Conservation (phyloP, 2,113 vertebrate genomes). For the Sterna hirundo region DNA sequence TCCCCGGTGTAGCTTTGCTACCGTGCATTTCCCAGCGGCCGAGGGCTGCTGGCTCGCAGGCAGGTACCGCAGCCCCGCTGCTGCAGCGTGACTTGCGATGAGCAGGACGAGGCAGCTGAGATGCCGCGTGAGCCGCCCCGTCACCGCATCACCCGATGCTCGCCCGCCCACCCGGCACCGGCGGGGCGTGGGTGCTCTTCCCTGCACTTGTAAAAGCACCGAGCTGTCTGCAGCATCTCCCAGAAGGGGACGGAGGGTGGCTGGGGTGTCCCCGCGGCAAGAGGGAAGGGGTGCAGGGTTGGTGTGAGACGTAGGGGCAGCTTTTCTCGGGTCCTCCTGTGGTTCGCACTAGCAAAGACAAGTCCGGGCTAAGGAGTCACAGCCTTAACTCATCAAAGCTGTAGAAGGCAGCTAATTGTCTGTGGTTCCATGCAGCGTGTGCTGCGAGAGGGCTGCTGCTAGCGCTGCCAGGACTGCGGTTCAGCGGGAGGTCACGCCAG, state of each 20-base stretch:
- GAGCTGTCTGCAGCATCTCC: neutral
- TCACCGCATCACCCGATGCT: constrained; percentile 51
- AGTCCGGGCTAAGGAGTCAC: neutral
- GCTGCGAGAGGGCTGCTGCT: neutral
- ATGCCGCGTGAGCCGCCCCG: constrained; percentile 56
- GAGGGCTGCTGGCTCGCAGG: neutral
- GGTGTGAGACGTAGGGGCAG: neutral
- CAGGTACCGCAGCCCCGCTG: neutral
- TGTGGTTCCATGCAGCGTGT: neutral
- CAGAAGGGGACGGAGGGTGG: neutral
- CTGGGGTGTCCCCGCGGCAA: neutral
- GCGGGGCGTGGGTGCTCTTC: constrained; percentile 26
- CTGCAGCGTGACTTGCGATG: constrained; percentile 41
- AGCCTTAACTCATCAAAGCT: neutral
- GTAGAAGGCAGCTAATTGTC: neutral
- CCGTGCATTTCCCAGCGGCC: neutral
- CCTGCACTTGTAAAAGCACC: neutral
- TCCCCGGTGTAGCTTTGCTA: neutral
- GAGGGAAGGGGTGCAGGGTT: neutral
- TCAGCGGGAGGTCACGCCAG: neutral
- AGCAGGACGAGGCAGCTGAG: constrained; percentile 15
- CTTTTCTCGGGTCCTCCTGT: neutral
- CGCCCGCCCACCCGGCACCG: constrained; percentile 12
- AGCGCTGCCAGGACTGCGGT: neutral
- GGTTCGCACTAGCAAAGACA: rapidly evolving